Evolutionary conservation across 2,888 invertebrate species (phyloP), one percentile per base, ranked within the genome.

Genomic region (Hirtodrosophila alboralis): DNA sequence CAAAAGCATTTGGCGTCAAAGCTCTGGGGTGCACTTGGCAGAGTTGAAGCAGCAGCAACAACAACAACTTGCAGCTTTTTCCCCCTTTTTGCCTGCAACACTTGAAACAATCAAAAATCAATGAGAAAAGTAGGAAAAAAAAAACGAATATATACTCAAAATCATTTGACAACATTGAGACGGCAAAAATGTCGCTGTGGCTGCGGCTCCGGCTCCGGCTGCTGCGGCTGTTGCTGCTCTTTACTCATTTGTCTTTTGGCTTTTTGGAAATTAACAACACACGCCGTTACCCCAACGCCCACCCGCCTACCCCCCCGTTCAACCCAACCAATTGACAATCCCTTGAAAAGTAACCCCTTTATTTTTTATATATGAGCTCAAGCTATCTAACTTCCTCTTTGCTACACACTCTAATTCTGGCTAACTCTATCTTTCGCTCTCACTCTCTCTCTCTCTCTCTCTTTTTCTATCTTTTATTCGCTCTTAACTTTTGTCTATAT

Each of bases 171-270:
- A 60, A 78, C 79, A 75, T 79, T 75, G 84, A 79, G 84, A 83
- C 65, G 60, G 43, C 68, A 51, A 47, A 40, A 59, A 33, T 48
- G 56, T 23, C 64, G 54, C 51, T 41, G 37, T 58, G 18, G 45
- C 41, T 13, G 14, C 40, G 18, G 54, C 58, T 49, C n/a, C n/a
- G n/a, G n/a, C n/a, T n/a, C n/a, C n/a, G n/a, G 49, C 43, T 59
- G 37, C 54, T 36, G 47, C 31, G 21, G 45, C 37, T 36, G 38
- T 8, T 45, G 77, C 66, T 84, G 83, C 63, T 83, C 71, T 78
- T 78, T 85, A 83, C 86, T 79, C 78, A 79, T 79, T 79, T 79
- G 78, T 79, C 78, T 79, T 85, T 85, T 79, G 86, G 78, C 86
- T 85, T 79, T 79, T 78, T 78, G 71, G 71, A 78, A 78, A 78